Percentiles rank a stretch among this genome's conserved stretches.
These are phyloP conservation scores for Gymnocheta viridis DNA, from an alignment of 2,888 invertebrate genomes.

Conservation along the genomic window DNA sequence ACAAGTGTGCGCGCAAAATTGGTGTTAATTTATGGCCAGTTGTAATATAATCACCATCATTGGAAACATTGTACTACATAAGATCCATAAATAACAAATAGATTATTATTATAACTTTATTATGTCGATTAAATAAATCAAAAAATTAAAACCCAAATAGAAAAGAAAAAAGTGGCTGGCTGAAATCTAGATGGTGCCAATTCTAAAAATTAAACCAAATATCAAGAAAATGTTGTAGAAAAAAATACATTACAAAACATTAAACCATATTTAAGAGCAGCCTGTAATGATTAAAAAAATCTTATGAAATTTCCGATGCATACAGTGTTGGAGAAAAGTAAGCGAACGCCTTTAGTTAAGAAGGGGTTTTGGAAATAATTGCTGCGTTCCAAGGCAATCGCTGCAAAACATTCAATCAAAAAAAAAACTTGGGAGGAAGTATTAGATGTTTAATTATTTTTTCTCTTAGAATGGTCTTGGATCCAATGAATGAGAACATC, in stretches of 20 bases:
- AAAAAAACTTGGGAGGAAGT: too few relatives aligned
- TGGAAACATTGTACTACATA: slow-evolving; percentile 49
- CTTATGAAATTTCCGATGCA: background rate
- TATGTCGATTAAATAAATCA: slow-evolving; percentile 33
- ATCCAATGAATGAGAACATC: too few relatives aligned
- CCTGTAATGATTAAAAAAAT: background rate
- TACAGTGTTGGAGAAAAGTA: background rate
- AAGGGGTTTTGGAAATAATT: too few relatives aligned
- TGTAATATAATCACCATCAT: slow-evolving; percentile 61
- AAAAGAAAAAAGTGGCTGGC: background rate
- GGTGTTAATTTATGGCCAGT: slow-evolving; percentile 61
- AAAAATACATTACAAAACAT: background rate
- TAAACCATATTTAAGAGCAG: background rate
- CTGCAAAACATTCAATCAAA: too few relatives aligned
- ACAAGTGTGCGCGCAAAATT: slow-evolving; percentile 46
- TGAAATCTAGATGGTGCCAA: background rate
- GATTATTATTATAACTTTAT: slow-evolving; percentile 60
- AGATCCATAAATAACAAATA: slow-evolving; percentile 63
- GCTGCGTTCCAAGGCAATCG: too few relatives aligned
- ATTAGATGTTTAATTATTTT: too few relatives aligned
- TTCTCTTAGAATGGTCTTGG: too few relatives aligned
- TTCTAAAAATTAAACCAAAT: background rate
- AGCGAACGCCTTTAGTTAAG: background rate
- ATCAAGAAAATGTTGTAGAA: background rate
- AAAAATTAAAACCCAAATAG: background rate